phyloP scores from a whole-genome alignment of 2,888 invertebrate genomes.

The Chalcis sispes region DNA sequence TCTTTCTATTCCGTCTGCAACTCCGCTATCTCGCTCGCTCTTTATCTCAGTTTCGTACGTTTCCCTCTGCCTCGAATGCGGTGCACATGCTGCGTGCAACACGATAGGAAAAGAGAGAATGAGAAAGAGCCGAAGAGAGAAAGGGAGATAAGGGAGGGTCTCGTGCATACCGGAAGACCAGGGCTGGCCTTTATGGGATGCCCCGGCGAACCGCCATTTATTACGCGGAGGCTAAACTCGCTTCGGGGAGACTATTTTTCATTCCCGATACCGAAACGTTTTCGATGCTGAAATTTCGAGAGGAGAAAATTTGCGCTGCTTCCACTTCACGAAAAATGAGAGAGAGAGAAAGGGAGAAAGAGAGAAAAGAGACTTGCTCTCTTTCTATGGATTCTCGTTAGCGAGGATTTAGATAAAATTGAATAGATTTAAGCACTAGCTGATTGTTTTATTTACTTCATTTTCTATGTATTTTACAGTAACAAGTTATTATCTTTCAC shows the following conservation, averaged over 20 bases:
- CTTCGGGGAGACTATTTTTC: slow-evolving; percentile 51
- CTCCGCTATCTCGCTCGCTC: slow-evolving; percentile 42
- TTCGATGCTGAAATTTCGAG: slow-evolving; percentile 48
- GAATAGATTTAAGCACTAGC: slow-evolving; percentile 29
- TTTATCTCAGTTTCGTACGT: slow-evolving; percentile 7
- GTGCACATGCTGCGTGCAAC: slow-evolving; percentile 21
- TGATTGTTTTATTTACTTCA: slow-evolving; percentile 28
- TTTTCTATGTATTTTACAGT: slow-evolving; percentile 1
- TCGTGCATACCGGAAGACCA: slow-evolving; percentile 24
- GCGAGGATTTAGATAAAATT: slow-evolving; percentile 44
- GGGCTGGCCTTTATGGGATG: slow-evolving; percentile 43
- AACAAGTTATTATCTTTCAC: not conserved
- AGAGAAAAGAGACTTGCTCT: not conserved
- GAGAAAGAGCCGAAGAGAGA: not conserved
- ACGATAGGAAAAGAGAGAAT: no score
- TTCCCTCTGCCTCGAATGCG: not conserved
- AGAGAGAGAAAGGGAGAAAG: slow-evolving; percentile 4
- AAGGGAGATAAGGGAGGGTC: slow-evolving; percentile 2
- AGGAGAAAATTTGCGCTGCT: slow-evolving; percentile 27
- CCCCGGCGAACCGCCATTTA: slow-evolving; percentile 49
- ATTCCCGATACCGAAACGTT: slow-evolving; percentile 49
- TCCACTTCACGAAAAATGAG: no score
- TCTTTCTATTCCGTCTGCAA: slow-evolving; percentile 22
- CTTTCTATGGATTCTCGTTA: slow-evolving; percentile 20
- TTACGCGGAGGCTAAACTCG: slow-evolving; percentile 47